Base-by-base conservation (phyloP, 2,113 vertebrate species). In the Corvus cornix region DNA sequence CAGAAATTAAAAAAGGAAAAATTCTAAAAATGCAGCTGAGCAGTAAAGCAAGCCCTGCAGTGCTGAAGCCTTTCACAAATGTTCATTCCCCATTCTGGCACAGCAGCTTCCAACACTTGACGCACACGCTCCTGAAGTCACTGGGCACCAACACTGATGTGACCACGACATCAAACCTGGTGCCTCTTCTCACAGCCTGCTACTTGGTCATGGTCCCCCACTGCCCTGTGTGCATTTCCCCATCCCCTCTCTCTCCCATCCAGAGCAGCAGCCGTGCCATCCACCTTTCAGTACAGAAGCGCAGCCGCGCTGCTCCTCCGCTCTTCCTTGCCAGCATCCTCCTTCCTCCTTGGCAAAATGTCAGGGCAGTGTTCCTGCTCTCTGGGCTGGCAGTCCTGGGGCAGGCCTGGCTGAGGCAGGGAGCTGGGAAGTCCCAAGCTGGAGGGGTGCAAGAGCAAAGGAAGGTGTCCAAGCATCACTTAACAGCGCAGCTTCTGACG, bases 11-110 rank as follows among this genome's bases (percentile, higher is more conserved):
- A 97, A 83, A 86, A 63, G 33, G 62, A 70, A 86, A 63, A 75
- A 28, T 72, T 91, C 93, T 95, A 92, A 95, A 96, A 94, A 91
- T 56, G 86, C 80, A 89, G 17, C 1, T 84, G 91, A 97, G 80
- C 80, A 78, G 76, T 9, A 64, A 93, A 39, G 62, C 60, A 35
- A 84, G 86, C 74, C 84, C 94, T 67, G 86, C 21, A 26, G 84
- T 7, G 56, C 81, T 73, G 70, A 60, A 91, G 49, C 27, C 74
- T 92, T 48, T 67, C 77, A 59, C 83, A 84, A 92, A 87, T 43
- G 60, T 80, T 88, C 69, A 31, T 88, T 95, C 48, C 68, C 73
- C 76, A 11, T 46, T 48, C 89, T 60, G 60, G 91, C 86, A 87
- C 89, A 48, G 92, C 62, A 93, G 59, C 76, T 68, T 41, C 52